A percentile compares a stretch with the other conserved stretches of the same genome.
These are phyloP conservation scores for Chaenogobius annularis DNA, from an alignment of 2,113 vertebrate genomes.

Conservation along the genomic window DNA sequence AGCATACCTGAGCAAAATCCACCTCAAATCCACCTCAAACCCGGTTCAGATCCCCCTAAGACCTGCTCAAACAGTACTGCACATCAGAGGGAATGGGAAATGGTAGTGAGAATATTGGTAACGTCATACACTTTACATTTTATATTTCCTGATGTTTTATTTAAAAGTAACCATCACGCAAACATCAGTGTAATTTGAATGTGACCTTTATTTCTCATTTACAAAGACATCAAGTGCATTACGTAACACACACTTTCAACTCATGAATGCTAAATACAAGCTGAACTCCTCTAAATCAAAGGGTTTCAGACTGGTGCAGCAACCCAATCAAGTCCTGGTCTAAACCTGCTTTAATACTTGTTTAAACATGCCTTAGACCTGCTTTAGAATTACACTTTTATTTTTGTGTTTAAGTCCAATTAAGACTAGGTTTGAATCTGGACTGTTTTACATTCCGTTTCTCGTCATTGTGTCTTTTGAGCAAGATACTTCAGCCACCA, in stretches of 20 bases:
- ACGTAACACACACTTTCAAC: not conserved
- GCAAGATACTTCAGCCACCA: too few relatives aligned
- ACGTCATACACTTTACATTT: not conserved
- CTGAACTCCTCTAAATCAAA: not conserved
- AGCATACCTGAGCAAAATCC: not conserved
- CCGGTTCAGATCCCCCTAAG: not conserved
- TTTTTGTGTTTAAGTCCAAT: too few relatives aligned
- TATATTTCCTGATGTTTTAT: not conserved
- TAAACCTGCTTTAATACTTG: not conserved
- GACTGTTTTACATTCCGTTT: too few relatives aligned
- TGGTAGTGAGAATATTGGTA: not conserved
- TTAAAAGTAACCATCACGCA: not conserved
- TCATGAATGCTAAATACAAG: constrained; percentile 1
- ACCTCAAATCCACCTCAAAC: not conserved
- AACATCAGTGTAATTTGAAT: not conserved
- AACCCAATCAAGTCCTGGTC: not conserved
- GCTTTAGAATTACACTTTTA: too few relatives aligned
- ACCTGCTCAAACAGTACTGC: not conserved
- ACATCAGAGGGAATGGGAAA: not conserved
- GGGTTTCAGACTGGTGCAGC: not conserved
- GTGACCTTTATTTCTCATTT: constrained; percentile 1
- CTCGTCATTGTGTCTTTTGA: too few relatives aligned
- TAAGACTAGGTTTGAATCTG: too few relatives aligned
- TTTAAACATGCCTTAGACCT: too few relatives aligned
- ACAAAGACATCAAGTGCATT: not conserved